Percentiles rank a stretch among this genome's conserved stretches.
phyloP scores from a whole-genome alignment of 2,113 vertebrate species.

The Bambusicola thoracicus region DNA sequence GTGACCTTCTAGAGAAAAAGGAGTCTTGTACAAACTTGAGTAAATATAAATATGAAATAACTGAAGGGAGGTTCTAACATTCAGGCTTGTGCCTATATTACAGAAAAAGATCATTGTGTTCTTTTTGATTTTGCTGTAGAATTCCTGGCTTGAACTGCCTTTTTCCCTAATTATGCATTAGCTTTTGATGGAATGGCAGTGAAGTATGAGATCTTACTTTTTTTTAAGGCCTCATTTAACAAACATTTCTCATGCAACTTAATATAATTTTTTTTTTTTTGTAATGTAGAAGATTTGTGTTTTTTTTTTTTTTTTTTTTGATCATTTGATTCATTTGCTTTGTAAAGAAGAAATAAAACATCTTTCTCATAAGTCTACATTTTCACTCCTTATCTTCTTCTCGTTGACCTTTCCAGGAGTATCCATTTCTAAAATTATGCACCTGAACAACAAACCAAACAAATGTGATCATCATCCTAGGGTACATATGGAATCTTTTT shows the following conservation, averaged over 20 bases:
- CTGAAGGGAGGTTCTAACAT: background rate
- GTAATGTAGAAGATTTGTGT: constrained; percentile 1
- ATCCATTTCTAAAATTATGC: background rate
- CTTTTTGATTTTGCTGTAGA: background rate
- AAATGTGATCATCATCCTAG: background rate
- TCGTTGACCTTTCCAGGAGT: background rate
- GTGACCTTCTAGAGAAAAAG: background rate
- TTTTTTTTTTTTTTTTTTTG: constrained; percentile 11
- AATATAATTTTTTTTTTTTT: background rate
- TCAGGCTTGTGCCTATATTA: background rate
- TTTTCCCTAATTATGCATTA: background rate
- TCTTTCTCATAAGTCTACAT: background rate
- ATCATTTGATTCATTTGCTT: background rate
- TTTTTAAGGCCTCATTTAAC: background rate
- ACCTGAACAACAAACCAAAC: background rate
- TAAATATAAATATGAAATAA: background rate
- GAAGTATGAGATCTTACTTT: background rate
- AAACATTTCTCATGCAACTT: background rate
- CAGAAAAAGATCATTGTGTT: background rate
- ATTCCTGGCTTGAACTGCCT: background rate
- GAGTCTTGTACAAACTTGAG: background rate
- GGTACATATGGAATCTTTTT: background rate
- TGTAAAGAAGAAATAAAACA: background rate
- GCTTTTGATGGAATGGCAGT: background rate
- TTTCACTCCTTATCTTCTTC: background rate